Evolutionary conservation across 2,113 vertebrate species (phyloP).

Genomic region (Trichomycterus rosablanca): DNA sequence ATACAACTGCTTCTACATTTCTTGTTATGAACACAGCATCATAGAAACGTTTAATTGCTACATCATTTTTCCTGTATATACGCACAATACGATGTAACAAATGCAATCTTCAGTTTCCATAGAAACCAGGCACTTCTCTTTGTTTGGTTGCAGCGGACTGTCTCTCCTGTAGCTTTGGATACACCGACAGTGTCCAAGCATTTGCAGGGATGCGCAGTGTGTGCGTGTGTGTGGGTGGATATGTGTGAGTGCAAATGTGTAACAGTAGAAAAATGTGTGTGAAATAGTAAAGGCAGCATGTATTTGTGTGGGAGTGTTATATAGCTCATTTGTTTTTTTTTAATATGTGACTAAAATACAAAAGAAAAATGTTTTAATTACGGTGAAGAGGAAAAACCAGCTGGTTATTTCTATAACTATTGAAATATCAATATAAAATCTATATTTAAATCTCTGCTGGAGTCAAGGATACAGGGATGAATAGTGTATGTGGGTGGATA

Average conservation of each 20-base stretch:
- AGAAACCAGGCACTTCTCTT: constrained; percentile 38
- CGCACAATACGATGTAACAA: constrained; percentile 9
- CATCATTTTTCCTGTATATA: background rate
- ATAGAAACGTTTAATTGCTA: background rate
- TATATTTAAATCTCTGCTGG: no score
- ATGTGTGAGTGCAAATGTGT: background rate
- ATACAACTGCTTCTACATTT: background rate
- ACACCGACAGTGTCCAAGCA: constrained; percentile 20
- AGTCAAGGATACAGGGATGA: no score
- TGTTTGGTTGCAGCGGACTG: constrained; percentile 34
- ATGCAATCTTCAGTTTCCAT: constrained; percentile 36
- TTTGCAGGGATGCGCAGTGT: constrained; percentile 22
- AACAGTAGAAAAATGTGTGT: no score
- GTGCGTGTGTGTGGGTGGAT: constrained; percentile 1
- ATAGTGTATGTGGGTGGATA: no score
- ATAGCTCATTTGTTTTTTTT: no score
- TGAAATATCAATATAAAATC: no score
- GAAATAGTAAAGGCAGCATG: background rate
- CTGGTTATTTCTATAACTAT: no score
- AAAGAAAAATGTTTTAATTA: no score
- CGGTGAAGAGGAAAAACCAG: no score
- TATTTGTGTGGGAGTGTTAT: constrained; percentile 8
- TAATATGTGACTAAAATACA: no score
- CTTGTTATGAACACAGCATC: background rate
- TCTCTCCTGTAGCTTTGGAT: constrained; percentile 34